Percentiles rank a stretch among this genome's conserved stretches.
phyloP scores from a whole-genome alignment of 2,888 invertebrate genomes.

The Gryllus longicercus region DNA sequence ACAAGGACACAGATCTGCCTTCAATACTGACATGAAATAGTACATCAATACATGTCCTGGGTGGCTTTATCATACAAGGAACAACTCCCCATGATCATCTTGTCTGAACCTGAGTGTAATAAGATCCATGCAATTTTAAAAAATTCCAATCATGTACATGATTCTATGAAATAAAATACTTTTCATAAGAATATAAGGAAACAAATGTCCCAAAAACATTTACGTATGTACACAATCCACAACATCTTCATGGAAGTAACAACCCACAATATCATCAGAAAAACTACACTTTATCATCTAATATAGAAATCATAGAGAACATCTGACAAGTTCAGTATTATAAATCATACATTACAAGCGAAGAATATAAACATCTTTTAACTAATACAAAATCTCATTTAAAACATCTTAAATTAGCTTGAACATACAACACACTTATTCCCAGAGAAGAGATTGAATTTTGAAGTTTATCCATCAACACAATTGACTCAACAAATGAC shows the following conservation, averaged over 20 bases:
- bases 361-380: not conserved
- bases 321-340: not conserved
- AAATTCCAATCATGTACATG: not conserved
- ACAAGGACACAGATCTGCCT: conserved; percentile 3
- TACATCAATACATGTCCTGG: not conserved
- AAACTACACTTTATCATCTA: conserved; percentile 2
- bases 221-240: conserved; percentile 2
- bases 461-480: not conserved
- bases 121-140: conserved; percentile 2
- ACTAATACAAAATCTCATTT: conserved; percentile 2
- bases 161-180: not conserved
- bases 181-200: not conserved
- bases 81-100: not conserved
- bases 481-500: not conserved
- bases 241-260: conserved; percentile 17
- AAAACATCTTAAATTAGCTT: conserved; percentile 17
- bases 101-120: conserved; percentile 11
- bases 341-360: not conserved
- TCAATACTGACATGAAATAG: not conserved
- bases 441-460: not conserved
- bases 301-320: not conserved
- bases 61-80: not conserved
- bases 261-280: conserved; percentile 17
- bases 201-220: not conserved
- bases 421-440: conserved; percentile 3